Conservation (phyloP, 2,113 vertebrate genomes). For the Anas platyrhynchos region DNA sequence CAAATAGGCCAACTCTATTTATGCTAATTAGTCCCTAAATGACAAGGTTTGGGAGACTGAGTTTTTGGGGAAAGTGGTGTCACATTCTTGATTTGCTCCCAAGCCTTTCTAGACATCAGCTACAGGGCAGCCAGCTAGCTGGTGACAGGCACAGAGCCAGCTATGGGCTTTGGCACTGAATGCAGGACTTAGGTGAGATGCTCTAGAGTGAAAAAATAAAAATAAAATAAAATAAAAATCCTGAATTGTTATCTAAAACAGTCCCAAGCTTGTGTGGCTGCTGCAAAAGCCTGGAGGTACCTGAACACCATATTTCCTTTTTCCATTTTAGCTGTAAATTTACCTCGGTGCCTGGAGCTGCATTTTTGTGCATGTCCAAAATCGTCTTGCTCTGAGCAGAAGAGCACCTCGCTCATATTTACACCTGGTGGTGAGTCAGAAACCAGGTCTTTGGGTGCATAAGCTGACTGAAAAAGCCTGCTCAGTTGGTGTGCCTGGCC, state of each 20-base stretch:
- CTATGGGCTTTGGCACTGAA: neutral
- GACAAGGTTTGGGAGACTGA: neutral
- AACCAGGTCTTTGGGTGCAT: neutral
- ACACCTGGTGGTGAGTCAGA: neutral
- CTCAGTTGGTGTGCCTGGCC: neutral
- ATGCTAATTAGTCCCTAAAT: neutral
- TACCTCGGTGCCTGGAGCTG: neutral
- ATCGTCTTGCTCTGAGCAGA: neutral
- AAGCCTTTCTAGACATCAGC: neutral
- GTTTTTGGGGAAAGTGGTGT: neutral
- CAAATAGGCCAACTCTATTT: neutral
- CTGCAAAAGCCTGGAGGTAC: neutral
- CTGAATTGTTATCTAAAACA: neutral
- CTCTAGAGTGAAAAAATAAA: neutral
- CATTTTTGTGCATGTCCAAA: neutral
- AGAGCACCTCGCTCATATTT: neutral
- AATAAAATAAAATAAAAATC: neutral
- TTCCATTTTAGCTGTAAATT: neutral
- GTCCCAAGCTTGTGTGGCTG: neutral
- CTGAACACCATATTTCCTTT: neutral
- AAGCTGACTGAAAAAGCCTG: neutral
- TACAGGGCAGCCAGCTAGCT: neutral
- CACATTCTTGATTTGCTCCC: neutral
- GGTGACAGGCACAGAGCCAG: rapidly evolving
- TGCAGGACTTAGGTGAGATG: neutral